Evolutionary conservation across 2,888 invertebrate genomes (phyloP).

Genomic region (Drosophila hawaiiensis): DNA sequence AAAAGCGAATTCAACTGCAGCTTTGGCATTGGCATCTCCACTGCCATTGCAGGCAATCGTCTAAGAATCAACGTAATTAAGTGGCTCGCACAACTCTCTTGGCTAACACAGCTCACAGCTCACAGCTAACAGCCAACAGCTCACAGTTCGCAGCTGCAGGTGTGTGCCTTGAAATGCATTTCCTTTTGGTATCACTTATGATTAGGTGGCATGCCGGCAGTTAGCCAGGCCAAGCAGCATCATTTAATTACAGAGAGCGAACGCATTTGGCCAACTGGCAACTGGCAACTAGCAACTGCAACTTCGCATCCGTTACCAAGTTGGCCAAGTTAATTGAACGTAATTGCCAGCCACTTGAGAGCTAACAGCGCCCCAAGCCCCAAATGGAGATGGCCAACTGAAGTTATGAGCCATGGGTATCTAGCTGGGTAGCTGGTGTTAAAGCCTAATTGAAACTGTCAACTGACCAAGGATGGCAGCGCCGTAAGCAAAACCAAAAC

Average conservation of each 20-base stretch:
- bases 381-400: conserved; percentile 36
- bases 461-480: conserved; percentile 41
- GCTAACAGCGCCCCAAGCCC: conserved; percentile 56
- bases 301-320: conserved; percentile 75
- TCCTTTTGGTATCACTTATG: conserved; percentile 79
- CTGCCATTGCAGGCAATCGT: conserved; percentile 62
- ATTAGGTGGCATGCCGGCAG: conserved; percentile 76
- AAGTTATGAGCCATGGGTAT: conserved; percentile 22
- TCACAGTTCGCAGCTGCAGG: conserved; percentile 34
- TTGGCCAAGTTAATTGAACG: conserved; percentile 77
- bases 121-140: conserved; percentile 13
- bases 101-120: conserved; percentile 1
- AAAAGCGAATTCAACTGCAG: conserved; percentile 15
- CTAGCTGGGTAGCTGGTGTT: conserved; percentile 37
- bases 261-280: conserved; percentile 68
- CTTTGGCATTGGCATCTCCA: conserved; percentile 43
- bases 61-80: conserved; percentile 67
- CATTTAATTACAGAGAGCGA: conserved; percentile 69
- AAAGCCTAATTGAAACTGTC: conserved; percentile 66
- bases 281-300: neutral
- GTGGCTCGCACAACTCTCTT: conserved; percentile 40
- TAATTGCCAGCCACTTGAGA: conserved; percentile 80
- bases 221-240: conserved; percentile 47
- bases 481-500: conserved; percentile 25
- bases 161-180: conserved; percentile 68